Evolutionary conservation across 2,888 invertebrate species (phyloP).

Genomic region (Latrodectus elegans): DNA sequence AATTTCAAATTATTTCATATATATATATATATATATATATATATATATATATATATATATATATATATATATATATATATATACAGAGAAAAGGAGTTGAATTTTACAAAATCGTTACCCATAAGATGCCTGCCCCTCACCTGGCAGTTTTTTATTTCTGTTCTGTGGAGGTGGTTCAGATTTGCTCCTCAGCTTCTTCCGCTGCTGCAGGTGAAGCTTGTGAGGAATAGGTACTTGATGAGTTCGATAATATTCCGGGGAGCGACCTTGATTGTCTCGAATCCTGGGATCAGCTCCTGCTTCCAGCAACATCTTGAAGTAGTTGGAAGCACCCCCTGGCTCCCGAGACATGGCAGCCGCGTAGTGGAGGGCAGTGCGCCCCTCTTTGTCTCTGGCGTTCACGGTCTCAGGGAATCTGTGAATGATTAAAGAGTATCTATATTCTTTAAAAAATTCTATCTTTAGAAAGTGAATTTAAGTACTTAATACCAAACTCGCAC

Average conservation of each 20-base stretch:
- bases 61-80: no score
- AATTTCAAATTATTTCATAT: no score
- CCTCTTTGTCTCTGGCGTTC: constrained; percentile 75
- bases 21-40: no score
- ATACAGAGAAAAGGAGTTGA: no score
- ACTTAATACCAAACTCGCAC: no score
- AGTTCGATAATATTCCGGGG: constrained; percentile 76
- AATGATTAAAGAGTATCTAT: background rate
- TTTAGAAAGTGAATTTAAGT: no score
- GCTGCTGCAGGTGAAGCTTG: constrained; percentile 51
- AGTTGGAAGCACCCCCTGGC: constrained; percentile 69
- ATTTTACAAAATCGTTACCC: no score
- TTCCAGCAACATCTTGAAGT: constrained; percentile 72
- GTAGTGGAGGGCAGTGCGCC: constrained; percentile 89
- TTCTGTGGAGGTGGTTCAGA: constrained; percentile 64
- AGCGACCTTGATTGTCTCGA: constrained; percentile 73
- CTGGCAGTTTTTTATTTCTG: constrained; percentile 44
- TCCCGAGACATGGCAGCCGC: constrained; percentile 79
- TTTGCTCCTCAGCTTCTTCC: constrained; percentile 59
- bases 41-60: no score
- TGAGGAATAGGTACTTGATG: constrained; percentile 78
- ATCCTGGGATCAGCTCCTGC: constrained; percentile 70
- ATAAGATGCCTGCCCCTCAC: background rate
- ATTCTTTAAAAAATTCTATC: no score
- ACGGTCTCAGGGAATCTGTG: constrained; percentile 74